phyloP scores from a whole-genome alignment of 2,113 vertebrate genomes.

The Chionomys nivalis region DNA sequence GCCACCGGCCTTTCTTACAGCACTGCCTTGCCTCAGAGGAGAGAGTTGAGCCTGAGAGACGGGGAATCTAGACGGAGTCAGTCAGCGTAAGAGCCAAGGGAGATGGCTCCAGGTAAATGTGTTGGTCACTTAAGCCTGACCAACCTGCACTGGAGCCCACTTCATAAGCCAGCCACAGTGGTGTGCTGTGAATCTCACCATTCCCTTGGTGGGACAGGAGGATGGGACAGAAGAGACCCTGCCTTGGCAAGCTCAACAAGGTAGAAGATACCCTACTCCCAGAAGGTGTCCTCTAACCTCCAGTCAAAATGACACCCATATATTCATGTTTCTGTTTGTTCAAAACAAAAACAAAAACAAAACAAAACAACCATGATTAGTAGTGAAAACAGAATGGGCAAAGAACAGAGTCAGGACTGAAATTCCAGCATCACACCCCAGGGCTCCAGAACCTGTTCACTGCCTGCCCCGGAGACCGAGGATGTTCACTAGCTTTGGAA shows the following conservation, averaged over 20 bases:
- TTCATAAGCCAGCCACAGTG: not conserved
- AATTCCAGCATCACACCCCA: not conserved
- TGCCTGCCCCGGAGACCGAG: accelerated
- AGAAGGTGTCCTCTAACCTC: not conserved
- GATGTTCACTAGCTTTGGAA: not conserved
- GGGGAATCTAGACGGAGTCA: not conserved
- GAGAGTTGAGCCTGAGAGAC: not conserved
- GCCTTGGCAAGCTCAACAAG: not conserved
- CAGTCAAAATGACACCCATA: too few relatives aligned
- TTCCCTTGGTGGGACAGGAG: not conserved
- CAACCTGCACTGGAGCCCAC: not conserved
- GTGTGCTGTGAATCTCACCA: not conserved
- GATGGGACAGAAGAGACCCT: not conserved
- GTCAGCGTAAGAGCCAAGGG: not conserved
- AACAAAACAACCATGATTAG: not conserved
- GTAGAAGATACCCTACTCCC: not conserved
- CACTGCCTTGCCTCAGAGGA: not conserved
- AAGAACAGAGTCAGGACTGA: not conserved
- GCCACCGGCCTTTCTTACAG: not conserved
- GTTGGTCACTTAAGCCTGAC: not conserved
- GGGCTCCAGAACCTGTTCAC: not conserved
- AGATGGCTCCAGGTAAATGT: not conserved
- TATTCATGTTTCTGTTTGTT: not conserved
- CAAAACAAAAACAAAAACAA: too few relatives aligned
- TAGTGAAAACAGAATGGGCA: not conserved